Conservation (phyloP, 2,113 vertebrate genomes). For the Campylorhamphus procurvoides region DNA sequence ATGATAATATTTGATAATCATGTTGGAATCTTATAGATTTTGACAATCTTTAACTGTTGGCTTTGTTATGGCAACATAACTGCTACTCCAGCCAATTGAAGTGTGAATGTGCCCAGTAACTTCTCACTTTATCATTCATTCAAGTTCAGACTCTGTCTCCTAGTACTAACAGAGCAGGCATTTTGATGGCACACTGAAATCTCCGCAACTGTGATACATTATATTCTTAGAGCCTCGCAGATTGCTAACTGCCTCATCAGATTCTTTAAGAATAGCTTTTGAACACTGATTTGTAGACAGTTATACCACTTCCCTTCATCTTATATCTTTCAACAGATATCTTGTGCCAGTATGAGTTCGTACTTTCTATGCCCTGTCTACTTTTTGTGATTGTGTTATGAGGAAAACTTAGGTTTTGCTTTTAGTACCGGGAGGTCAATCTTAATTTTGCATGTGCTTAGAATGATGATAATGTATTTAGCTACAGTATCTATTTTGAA, state of each 20-base stretch:
- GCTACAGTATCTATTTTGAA: constrained; percentile 64
- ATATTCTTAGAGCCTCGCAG: constrained; percentile 62
- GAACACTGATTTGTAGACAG: constrained; percentile 51
- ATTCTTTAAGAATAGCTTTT: constrained; percentile 53
- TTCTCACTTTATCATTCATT: constrained; percentile 59
- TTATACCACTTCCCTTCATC: constrained; percentile 38
- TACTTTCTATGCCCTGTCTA: constrained; percentile 18
- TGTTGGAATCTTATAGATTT: constrained; percentile 62
- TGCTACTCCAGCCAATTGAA: constrained; percentile 41
- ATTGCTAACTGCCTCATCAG: constrained; percentile 63
- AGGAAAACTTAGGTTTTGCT: constrained; percentile 31
- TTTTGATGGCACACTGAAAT: constrained; percentile 62
- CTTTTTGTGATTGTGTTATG: not conserved
- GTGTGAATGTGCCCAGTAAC: constrained; percentile 64
- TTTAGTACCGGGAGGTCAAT: constrained; percentile 50
- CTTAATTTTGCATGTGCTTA: constrained; percentile 42
- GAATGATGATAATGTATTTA: constrained; percentile 52
- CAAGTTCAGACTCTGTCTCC: constrained; percentile 48
- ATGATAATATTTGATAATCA: constrained; percentile 55
- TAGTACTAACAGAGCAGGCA: constrained; percentile 32
- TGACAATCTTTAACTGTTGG: constrained; percentile 56
- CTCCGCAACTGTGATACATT: constrained; percentile 47
- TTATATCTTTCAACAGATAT: constrained; percentile 42
- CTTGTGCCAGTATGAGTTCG: constrained; percentile 47
- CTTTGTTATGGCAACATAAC: constrained; percentile 65